phyloP scores from a whole-genome alignment of 2,888 invertebrate species.

The Agrochola circellaris region DNA sequence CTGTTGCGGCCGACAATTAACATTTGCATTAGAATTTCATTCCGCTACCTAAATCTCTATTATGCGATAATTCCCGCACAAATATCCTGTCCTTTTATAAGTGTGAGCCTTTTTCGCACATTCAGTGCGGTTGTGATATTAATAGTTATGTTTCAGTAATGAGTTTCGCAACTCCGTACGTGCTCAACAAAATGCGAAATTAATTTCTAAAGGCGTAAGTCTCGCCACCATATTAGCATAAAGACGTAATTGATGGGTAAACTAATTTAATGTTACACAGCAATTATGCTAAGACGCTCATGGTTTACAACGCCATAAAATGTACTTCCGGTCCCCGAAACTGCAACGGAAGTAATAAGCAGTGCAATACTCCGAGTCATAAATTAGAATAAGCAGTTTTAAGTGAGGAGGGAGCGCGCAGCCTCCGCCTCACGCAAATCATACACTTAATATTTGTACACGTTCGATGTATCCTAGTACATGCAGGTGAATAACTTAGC shows the following conservation, averaged over 20 bases:
- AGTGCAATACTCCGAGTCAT: constrained; percentile 86
- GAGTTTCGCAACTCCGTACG: constrained; percentile 55
- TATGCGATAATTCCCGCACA: constrained; percentile 60
- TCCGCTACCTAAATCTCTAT: constrained; percentile 69
- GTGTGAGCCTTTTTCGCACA: constrained; percentile 42
- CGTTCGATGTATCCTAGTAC: constrained; percentile 57
- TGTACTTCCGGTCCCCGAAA: constrained; percentile 86
- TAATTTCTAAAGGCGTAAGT: constrained; percentile 70
- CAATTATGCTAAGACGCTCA: constrained; percentile 89
- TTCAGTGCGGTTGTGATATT: constrained; percentile 42
- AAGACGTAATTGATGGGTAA: constrained; percentile 87
- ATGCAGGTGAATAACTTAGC: constrained; percentile 58
- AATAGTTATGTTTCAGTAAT: constrained; percentile 62
- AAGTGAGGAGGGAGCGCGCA: constrained; percentile 79
- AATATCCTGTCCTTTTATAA: constrained; percentile 51
- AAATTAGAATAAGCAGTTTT: constrained; percentile 90
- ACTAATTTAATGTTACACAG: constrained; percentile 88
- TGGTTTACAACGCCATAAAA: constrained; percentile 89
- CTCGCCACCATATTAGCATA: constrained; percentile 81
- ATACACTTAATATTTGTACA: constrained; percentile 64
- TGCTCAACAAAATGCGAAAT: constrained; percentile 68
- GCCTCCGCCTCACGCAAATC: constrained; percentile 70
- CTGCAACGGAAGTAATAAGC: constrained; percentile 89
- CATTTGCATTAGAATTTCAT: constrained; percentile 84
- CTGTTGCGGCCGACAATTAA: constrained; percentile 88